Percentiles rank a stretch among this genome's conserved stretches.
Evolutionary conservation across 2,797 vertebrate species (phyloP).

Genomic region (Lemur catta): DNA sequence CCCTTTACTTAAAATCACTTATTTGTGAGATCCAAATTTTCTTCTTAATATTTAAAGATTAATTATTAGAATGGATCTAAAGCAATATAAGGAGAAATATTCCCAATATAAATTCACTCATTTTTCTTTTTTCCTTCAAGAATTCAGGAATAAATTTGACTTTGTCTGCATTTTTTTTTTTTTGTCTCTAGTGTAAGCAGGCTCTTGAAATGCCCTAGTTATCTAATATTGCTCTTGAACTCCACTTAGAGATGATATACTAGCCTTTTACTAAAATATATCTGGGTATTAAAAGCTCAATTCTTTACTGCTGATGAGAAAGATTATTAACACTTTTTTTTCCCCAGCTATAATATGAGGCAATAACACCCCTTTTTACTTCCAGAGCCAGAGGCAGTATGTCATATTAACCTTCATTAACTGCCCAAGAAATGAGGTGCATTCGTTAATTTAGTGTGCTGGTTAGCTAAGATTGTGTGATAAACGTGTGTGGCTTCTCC

Average conservation of each 20-base stretch:
- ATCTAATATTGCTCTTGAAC: slow-evolving; percentile 45
- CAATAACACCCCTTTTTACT: slow-evolving; percentile 67
- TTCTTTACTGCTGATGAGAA: slow-evolving; percentile 71
- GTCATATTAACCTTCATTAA: slow-evolving; percentile 75
- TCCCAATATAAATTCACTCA: not conserved
- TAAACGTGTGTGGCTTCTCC: not conserved
- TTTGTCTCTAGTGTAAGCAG: slow-evolving; percentile 7
- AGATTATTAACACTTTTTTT: slow-evolving; percentile 70
- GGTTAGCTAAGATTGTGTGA: slow-evolving; percentile 26
- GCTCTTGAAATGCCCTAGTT: slow-evolving; percentile 49
- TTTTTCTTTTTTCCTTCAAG: not conserved
- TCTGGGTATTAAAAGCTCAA: slow-evolving; percentile 72
- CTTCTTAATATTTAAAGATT: not conserved
- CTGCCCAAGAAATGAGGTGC: slow-evolving; percentile 58
- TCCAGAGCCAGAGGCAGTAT: slow-evolving; percentile 66
- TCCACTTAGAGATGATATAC: slow-evolving; percentile 67
- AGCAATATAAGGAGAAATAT: not conserved
- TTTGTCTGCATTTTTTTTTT: not conserved
- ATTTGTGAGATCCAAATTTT: not conserved
- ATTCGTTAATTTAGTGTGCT: slow-evolving; percentile 60
- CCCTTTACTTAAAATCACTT: not conserved
- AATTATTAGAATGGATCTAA: not conserved
- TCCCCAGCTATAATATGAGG: slow-evolving; percentile 57
- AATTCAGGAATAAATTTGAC: not conserved
- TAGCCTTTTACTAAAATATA: slow-evolving; percentile 68